Base-by-base conservation (phyloP, 1,140 invertebrate genomes). In the Drosophila nikananu region DNA sequence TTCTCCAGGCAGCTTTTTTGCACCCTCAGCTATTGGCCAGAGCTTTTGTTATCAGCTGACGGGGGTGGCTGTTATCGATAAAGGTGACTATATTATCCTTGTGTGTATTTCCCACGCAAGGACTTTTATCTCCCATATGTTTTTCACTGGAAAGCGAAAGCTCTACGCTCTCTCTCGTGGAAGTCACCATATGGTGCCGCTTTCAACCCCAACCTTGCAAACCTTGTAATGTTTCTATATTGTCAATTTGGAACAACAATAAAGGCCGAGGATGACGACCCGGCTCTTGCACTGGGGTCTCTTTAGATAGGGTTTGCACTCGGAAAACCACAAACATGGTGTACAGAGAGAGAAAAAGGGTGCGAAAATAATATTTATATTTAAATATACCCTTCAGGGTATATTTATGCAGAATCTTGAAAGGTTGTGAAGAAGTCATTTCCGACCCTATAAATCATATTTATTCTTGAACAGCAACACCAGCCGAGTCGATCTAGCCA, bases 131-230 rank as follows among this genome's bases (percentile, higher is more conserved):
- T 25, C 44, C 32, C 55, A 32, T 41, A 21, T 27, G 30, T 21
- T 37, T 25, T 73, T 62, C 37, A 44, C 64, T 17, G 42, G 44
- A 75, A 86, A 1, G 21, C 12, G 10, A 71, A 68, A 63, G 39
- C 54, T 76, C 19, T 37, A 48, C 46, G 39, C 63, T 54, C 42
- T 15, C 72, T 71, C 72, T 39, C 80, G 0, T 57, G 35, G 54
- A 57, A 66, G 58, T 19, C 21, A 81, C 55, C 84, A 87, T 81
- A 87, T 87, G 83, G 54, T 83, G 41, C 51, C 63, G 59, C 77
- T 80, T 89, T 90, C 86, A 90, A 90, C 78, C 81, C 81, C 87
- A 90, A 89, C 84, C 86, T 84, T 90, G 84, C 71, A 49, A 65
- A 67, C 70, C 84, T 89, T 89, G 61, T 52, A 55, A 73, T 46